Evolutionary conservation across 1,140 invertebrate genomes (phyloP).

Genomic region (Drosophila kikkawai): DNA sequence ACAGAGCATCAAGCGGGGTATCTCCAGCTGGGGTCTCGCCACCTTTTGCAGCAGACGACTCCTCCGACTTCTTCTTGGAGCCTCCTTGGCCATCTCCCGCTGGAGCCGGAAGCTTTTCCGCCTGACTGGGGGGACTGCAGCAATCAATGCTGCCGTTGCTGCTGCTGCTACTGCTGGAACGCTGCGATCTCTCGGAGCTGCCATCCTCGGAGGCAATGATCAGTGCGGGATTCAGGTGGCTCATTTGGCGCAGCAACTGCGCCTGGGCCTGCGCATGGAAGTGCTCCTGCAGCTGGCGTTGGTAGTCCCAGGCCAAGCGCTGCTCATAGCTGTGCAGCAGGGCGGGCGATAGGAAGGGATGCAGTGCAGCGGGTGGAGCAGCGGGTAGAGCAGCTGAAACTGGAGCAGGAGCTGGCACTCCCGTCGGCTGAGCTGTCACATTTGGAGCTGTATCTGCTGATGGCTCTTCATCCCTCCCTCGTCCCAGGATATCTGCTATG

Average conservation of each 20-base stretch:
- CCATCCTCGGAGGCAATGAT: slow-evolving; percentile 83
- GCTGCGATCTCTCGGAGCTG: slow-evolving; percentile 86
- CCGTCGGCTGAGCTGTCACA: background rate
- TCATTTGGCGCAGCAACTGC: slow-evolving; percentile 78
- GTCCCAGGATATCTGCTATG: slow-evolving; percentile 96
- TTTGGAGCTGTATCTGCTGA: background rate
- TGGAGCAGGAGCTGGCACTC: background rate
- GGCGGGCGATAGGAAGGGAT: slow-evolving; percentile 77
- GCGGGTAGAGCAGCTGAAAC: slow-evolving; percentile 15
- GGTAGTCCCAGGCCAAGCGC: slow-evolving; percentile 86
- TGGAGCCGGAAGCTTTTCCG: slow-evolving; percentile 50
- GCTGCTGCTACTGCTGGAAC: slow-evolving; percentile 86
- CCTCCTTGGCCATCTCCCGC: background rate
- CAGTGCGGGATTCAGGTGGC: slow-evolving; percentile 69
- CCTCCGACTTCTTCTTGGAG: slow-evolving; percentile 15
- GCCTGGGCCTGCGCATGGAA: slow-evolving; percentile 80
- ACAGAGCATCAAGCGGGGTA: slow-evolving; percentile 97
- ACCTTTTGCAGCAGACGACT: slow-evolving; percentile 37
- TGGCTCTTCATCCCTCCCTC: slow-evolving; percentile 40
- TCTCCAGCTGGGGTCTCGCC: slow-evolving; percentile 85
- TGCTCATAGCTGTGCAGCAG: slow-evolving; percentile 85
- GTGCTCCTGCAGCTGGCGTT: slow-evolving; percentile 86
- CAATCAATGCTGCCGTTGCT: slow-evolving; percentile 87
- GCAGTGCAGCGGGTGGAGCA: slow-evolving; percentile 49
- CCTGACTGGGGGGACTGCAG: slow-evolving; percentile 86